A percentile compares a stretch with the other conserved stretches of the same genome.
Evolutionary conservation across 1,140 invertebrate species (phyloP).

Genomic region (Bombus waltoni): DNA sequence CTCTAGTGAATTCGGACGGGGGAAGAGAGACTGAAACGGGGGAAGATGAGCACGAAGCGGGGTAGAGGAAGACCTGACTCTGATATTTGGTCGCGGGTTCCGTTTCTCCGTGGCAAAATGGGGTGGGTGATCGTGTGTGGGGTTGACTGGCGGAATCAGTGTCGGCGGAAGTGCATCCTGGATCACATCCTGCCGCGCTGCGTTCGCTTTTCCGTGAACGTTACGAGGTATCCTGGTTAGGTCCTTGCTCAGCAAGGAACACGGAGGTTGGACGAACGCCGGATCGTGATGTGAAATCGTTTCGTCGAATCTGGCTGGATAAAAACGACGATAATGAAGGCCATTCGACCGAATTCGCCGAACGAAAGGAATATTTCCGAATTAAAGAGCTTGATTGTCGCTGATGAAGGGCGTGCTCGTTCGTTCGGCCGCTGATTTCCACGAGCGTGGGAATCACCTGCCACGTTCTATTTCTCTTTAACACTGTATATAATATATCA

Average conservation of each 20-base stretch:
- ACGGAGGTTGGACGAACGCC: conserved; percentile 1
- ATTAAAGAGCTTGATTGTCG: conserved; percentile 32
- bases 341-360: conserved; percentile 8
- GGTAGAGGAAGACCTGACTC: conserved; percentile 46
- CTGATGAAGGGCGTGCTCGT: not conserved
- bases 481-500: too few species aligned
- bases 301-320: conserved; percentile 53
- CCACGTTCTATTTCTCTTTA: not conserved
- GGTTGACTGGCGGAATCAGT: conserved; percentile 62
- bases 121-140: not conserved
- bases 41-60: conserved; percentile 34
- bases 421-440: not conserved
- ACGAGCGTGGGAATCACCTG: not conserved
- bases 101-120: conserved; percentile 31
- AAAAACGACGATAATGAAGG: conserved; percentile 36
- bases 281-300: conserved; percentile 68
- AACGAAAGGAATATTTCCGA: conserved; percentile 3
- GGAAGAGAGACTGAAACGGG: not conserved
- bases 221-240: conserved; percentile 46
- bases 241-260: conserved; percentile 57
- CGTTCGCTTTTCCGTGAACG: conserved; percentile 65
- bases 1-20: conserved; percentile 10
- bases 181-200: conserved; percentile 62
- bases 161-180: conserved; percentile 65
- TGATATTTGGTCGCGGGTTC: conserved; percentile 65